Evolutionary conservation across 1,140 invertebrate species (phyloP).

Genomic region (Nasonia longicornis): DNA sequence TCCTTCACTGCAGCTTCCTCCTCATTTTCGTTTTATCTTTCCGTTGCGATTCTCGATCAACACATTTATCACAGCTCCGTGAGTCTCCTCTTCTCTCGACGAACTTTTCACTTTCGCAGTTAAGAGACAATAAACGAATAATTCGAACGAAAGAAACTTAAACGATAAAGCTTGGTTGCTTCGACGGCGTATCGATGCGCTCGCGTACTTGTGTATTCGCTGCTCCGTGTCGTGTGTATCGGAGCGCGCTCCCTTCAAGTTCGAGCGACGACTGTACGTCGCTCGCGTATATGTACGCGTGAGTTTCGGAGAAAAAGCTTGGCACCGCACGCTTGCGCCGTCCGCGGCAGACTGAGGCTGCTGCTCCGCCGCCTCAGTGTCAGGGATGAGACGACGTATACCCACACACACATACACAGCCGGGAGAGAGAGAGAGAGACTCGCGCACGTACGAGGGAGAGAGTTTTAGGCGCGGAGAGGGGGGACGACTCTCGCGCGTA

Average conservation of each 20-base stretch:
- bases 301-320: not conserved
- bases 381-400: conserved; percentile 44
- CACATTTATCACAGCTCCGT: too few species aligned
- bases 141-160: not conserved
- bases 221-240: not conserved
- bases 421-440: not conserved
- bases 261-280: conserved; percentile 1
- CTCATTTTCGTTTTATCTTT: too few species aligned
- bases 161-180: not conserved
- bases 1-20: not conserved
- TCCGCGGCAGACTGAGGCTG: conserved; percentile 62
- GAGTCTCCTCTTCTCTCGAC: too few species aligned
- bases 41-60: too few species aligned
- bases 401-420: not conserved
- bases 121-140: not conserved
- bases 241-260: not conserved
- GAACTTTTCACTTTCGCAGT: not conserved
- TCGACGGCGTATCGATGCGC: not conserved
- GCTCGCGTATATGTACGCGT: not conserved
- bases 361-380: conserved; percentile 52
- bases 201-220: not conserved
- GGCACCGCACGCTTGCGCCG: conserved; percentile 62
- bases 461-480: not conserved
- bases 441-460: not conserved
- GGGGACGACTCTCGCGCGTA: not conserved